Conservation (phyloP, 2,113 vertebrate species). For the Pterophyllum scalare region DNA sequence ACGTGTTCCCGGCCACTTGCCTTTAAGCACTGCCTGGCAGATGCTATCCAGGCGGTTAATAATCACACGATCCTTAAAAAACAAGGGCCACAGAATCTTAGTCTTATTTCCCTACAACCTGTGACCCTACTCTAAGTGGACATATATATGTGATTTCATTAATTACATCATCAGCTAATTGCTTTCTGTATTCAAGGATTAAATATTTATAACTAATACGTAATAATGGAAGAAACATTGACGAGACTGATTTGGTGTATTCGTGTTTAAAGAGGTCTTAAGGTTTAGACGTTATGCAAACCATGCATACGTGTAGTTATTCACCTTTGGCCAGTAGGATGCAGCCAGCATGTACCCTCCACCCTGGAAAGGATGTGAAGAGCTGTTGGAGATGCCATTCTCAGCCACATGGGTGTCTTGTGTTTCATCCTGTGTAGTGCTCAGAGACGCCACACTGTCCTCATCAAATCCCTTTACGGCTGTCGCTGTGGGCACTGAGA, state of each 20-base stretch:
- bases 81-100: neutral
- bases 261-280: neutral
- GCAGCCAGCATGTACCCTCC: constrained; percentile 95
- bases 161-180: neutral
- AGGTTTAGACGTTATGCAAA: neutral
- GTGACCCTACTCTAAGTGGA: neutral
- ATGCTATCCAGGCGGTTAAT: constrained; percentile 98
- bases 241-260: too few relatives aligned
- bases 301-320: neutral
- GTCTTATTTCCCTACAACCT: neutral
- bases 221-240: too few relatives aligned
- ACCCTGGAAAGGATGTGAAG: constrained; percentile 87
- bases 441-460: constrained; percentile 94
- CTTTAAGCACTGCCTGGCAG: constrained; percentile 97
- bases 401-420: constrained; percentile 91
- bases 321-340: constrained; percentile 98
- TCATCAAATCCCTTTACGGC: constrained; percentile 94
- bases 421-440: constrained; percentile 91
- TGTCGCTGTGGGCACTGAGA: constrained; percentile 82
- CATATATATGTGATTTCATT: neutral
- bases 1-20: constrained; percentile 93
- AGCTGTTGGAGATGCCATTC: constrained; percentile 87
- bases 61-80: constrained; percentile 92
- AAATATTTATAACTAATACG: neutral
- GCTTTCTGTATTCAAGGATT: neutral